phyloP scores from a whole-genome alignment of 23 tunicate species.

The Ciona savignyi region DNA sequence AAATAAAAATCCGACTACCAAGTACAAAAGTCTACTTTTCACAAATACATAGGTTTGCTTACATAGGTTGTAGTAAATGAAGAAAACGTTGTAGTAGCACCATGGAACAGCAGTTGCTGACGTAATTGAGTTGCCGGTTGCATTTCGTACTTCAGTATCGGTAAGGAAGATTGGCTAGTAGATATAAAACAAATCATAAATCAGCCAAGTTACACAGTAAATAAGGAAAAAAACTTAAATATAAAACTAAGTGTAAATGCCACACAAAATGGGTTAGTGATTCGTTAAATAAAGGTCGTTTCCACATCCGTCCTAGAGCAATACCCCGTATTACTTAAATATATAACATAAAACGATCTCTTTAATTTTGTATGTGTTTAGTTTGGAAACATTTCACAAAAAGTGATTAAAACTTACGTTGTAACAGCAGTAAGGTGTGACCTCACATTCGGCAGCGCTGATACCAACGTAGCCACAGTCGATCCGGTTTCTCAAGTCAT shows the following conservation, averaged over 20 bases:
- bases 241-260: too few relatives aligned
- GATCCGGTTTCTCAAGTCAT: constrained; percentile 86
- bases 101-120: constrained; percentile 85
- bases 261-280: too few relatives aligned
- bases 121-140: constrained; percentile 60
- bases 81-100: constrained; percentile 99
- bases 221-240: too few relatives aligned
- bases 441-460: constrained; percentile 91
- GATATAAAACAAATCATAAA: too few relatives aligned
- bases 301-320: not conserved
- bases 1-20: too few relatives aligned
- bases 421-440: constrained; percentile 95
- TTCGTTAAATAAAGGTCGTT: too few relatives aligned
- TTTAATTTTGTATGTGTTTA: not conserved
- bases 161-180: constrained; percentile 84
- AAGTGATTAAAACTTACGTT: constrained; percentile 42
- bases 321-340: not conserved
- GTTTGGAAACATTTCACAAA: not conserved
- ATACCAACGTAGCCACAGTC: constrained; percentile 89
- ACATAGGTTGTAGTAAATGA: constrained; percentile 69
- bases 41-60: too few relatives aligned
- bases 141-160: constrained; percentile 55
- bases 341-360: not conserved
- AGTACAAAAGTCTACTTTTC: too few relatives aligned
- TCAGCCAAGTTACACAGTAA: too few relatives aligned